phyloP scores from a whole-genome alignment of 2,113 vertebrate genomes.

The cattle (Bos taurus) region DNA sequence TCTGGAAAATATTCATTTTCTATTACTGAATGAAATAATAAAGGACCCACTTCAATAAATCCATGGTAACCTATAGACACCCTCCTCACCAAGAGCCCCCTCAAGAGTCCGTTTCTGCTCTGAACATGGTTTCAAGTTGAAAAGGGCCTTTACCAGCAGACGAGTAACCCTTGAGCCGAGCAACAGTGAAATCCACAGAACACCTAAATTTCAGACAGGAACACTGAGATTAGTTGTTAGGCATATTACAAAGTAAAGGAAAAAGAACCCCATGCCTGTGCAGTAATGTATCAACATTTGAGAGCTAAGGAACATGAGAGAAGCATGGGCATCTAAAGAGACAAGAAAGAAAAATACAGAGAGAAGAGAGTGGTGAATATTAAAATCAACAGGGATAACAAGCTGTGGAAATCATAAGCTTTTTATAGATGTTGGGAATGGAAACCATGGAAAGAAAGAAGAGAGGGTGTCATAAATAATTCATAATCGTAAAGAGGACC shows the following conservation, averaged over 20 bases:
- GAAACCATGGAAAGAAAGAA: background rate
- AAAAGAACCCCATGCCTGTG: background rate
- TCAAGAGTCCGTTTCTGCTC: background rate
- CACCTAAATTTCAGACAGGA: background rate
- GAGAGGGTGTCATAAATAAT: background rate
- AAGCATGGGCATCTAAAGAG: background rate
- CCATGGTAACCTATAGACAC: background rate
- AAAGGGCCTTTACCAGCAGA: background rate
- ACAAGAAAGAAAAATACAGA: background rate
- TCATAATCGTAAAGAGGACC: background rate
- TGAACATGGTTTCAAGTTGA: background rate
- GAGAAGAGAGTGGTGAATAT: background rate
- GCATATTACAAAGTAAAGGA: background rate
- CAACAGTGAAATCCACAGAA: background rate
- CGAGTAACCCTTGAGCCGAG: background rate
- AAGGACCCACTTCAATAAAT: background rate
- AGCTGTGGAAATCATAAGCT: background rate
- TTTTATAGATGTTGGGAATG: background rate
- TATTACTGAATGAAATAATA: constrained; percentile 43
- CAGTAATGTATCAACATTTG: background rate
- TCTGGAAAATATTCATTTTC: constrained; percentile 41
- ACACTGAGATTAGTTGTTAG: background rate
- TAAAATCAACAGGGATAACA: background rate
- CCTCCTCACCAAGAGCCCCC: background rate
- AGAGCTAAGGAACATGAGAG: background rate